These are phyloP conservation scores for Temnothorax unifasciatus DNA, from an alignment of 2,888 invertebrate species.

Conservation along the genomic window DNA sequence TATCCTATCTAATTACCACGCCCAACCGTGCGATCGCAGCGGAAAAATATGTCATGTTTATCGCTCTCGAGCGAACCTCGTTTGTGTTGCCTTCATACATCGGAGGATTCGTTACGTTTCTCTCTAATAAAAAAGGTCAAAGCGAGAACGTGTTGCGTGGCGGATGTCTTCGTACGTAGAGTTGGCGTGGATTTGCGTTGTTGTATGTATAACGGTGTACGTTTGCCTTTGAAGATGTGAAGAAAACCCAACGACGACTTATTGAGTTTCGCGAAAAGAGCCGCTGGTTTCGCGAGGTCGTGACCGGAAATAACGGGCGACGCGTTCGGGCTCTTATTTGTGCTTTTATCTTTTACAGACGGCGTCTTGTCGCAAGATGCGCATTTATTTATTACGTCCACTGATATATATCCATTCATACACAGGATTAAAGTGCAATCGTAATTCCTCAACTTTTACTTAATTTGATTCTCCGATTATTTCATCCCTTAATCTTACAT, in stretches of 20 bases:
- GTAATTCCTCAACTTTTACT: background rate
- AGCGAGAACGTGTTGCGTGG: constrained; percentile 40
- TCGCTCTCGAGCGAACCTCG: constrained; percentile 6
- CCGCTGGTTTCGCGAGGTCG: constrained; percentile 16
- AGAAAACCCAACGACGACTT: constrained; percentile 42
- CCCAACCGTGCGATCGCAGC: background rate
- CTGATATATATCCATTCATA: background rate
- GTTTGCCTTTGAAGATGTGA: constrained; percentile 45
- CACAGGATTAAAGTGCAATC: background rate
- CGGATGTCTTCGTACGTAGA: constrained; percentile 57
- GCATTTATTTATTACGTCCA: background rate
- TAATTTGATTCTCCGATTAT: background rate
- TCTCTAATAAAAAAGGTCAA: constrained; percentile 9
- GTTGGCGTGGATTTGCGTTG: constrained; percentile 61
- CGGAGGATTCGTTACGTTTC: constrained; percentile 13
- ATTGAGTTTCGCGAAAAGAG: constrained; percentile 42
- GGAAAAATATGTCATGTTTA: constrained; percentile 9
- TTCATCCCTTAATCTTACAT: background rate
- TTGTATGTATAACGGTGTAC: constrained; percentile 53
- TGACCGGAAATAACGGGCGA: constrained; percentile 31
- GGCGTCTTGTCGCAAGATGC: background rate
- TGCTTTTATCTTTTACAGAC: constrained; percentile 11
- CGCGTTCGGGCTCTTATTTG: constrained; percentile 18
- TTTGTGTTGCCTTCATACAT: constrained; percentile 17
- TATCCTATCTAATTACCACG: constrained; percentile 9